Conservation (phyloP, 1,140 invertebrate species). For the Lerema accius region DNA sequence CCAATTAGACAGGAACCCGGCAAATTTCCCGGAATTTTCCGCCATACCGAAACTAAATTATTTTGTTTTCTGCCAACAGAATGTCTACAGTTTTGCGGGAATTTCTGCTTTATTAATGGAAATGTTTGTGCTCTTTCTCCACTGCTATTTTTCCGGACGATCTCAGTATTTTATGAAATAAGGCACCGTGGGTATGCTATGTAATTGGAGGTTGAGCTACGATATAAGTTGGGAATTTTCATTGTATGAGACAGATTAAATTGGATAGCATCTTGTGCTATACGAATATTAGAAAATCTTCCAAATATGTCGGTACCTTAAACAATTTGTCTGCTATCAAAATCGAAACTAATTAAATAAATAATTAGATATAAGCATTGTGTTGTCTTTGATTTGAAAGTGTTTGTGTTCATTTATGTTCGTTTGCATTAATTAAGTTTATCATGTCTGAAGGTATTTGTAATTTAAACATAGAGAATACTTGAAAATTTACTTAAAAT, state of each 20-base stretch:
- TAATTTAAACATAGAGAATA: no score
- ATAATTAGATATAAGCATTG: no score
- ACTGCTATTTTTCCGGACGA: slow-evolving; percentile 13
- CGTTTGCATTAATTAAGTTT: no score
- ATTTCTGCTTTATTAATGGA: slow-evolving; percentile 25
- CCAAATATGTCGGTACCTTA: neutral
- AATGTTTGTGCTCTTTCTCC: slow-evolving; percentile 14
- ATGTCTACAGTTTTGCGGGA: slow-evolving; percentile 25
- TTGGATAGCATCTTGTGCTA: neutral
- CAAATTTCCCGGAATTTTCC: slow-evolving; percentile 18
- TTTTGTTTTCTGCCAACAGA: slow-evolving; percentile 18
- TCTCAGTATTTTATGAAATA: slow-evolving; percentile 21
- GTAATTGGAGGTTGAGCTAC: slow-evolving; percentile 10
- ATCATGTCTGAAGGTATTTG: no score
- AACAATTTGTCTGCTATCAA: neutral
- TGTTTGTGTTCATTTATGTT: no score
- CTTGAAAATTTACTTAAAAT: no score
- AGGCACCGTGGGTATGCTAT: slow-evolving; percentile 1
- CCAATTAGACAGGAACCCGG: slow-evolving; percentile 20
- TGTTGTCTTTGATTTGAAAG: no score
- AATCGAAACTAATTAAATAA: no score
- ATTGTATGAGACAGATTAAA: neutral
- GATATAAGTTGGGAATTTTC: slow-evolving; percentile 4
- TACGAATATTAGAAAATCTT: neutral
- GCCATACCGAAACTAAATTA: slow-evolving; percentile 22